phyloP scores from a whole-genome alignment of 2,888 invertebrate species.

The Chelonus formosanus region DNA sequence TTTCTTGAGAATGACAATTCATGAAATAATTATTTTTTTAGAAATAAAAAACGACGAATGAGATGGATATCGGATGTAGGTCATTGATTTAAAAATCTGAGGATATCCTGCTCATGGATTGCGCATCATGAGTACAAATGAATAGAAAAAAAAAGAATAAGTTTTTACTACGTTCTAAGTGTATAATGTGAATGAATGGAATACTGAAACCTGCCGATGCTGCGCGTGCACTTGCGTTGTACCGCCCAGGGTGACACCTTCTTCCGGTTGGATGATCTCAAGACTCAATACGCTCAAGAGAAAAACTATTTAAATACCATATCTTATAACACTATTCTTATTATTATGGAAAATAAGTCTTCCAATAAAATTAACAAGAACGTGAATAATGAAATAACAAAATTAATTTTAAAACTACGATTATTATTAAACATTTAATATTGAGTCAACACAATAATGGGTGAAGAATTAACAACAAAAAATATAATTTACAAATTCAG shows the following conservation, averaged over 20 bases:
- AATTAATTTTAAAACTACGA: background rate
- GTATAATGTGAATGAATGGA: conserved; percentile 8
- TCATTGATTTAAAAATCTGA: conserved; percentile 54
- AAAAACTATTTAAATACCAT: background rate
- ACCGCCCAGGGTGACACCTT: conserved; percentile 55
- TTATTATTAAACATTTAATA: background rate
- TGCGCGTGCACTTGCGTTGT: conserved; percentile 56
- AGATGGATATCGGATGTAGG: conserved; percentile 48
- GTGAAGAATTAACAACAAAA: too few species aligned
- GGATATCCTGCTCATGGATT: conserved; percentile 60
- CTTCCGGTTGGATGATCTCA: conserved; percentile 56
- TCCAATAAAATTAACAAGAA: too few species aligned
- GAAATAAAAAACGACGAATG: conserved; percentile 2
- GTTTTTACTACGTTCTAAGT: conserved; percentile 1
- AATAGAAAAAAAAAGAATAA: conserved; percentile 42
- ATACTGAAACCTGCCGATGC: conserved; percentile 24
- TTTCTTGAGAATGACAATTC: too few species aligned
- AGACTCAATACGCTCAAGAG: background rate
- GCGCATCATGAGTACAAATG: conserved; percentile 41
- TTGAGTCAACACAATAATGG: background rate
- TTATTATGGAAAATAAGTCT: too few species aligned
- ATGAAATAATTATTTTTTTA: background rate
- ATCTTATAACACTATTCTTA: too few species aligned
- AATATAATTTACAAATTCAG: too few species aligned
- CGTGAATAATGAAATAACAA: background rate